Base-by-base conservation (phyloP, 30 jellyfish, hydroid and myxozoan genomes). In the Catostylus mosaicus region DNA sequence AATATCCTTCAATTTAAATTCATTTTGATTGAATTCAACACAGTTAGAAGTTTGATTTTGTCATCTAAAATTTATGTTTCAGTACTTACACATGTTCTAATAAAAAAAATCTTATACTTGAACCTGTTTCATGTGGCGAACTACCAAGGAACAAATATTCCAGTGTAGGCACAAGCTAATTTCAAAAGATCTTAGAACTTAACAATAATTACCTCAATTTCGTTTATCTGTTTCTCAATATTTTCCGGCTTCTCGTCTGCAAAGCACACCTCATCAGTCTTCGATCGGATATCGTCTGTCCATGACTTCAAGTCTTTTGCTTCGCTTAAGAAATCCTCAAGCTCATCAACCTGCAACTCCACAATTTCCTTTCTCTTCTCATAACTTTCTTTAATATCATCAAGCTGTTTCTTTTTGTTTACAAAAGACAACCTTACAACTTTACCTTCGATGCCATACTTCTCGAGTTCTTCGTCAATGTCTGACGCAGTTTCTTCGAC, bases 141-240 rank as follows among this genome's bases (percentile, higher is more conserved):
- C n/a, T n/a, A n/a, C n/a, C n/a, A n/a, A n/a, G n/a, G n/a, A n/a
- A n/a, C n/a, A n/a, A n/a, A n/a, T n/a, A n/a, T n/a, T n/a, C n/a
- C n/a, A n/a, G n/a, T n/a, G n/a, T n/a, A n/a, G n/a, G n/a, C n/a
- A 51, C 4, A 51, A 51, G 67, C 12, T 10, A 0, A 0, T 0
- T 3, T 10, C 2, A 4, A 23, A 5, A 7, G 31, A 19, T 16
- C 57, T 0, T n/a, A 0, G 30, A 0, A 32, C 18, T 67, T 19
- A 23, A 3, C 30, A 16, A 2, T 2, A 22, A 43, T 31, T 66
- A 73, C 89, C 89, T 91, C 96, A 20, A 91, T 95, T 4, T 84
- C 94, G 29, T 73, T 83, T 0, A 84, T 80, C 73, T 84, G 96
- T 29, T 78, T 74, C 51, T 74, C 82, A 67, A 91, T 75, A 29